These are phyloP conservation scores for Quiscalus mexicanus DNA, from an alignment of 2,113 vertebrate genomes.

Conservation along the genomic window DNA sequence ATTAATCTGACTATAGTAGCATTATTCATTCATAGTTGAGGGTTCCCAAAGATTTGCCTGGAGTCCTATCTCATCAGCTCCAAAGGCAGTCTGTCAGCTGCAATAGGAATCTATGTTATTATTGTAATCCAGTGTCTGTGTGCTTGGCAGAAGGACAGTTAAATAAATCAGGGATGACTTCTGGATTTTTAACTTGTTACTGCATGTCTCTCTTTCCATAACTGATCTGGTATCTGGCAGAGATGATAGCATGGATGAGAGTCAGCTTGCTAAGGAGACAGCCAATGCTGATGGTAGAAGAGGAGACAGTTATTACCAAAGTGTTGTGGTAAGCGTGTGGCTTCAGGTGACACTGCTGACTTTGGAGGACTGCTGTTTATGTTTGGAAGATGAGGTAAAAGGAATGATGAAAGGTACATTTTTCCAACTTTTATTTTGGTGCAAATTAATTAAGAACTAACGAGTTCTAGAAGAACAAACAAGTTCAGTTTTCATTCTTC, in stretches of 20 bases:
- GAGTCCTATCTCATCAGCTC: background rate
- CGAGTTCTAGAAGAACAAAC: background rate
- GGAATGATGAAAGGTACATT: background rate
- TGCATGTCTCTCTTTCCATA: background rate
- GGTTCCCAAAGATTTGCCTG: background rate
- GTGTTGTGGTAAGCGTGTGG: background rate
- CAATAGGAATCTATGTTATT: background rate
- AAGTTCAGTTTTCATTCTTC: background rate
- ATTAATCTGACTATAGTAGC: background rate
- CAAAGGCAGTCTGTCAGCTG: background rate
- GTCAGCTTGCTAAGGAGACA: background rate
- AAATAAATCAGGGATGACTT: background rate
- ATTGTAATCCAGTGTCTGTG: background rate
- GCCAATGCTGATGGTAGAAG: background rate
- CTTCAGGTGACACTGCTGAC: background rate
- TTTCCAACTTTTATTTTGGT: background rate
- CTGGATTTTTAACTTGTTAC: background rate
- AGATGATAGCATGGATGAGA: background rate
- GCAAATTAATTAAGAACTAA: background rate
- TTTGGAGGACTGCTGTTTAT: background rate
- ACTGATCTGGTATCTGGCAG: background rate
- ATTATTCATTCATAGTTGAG: background rate
- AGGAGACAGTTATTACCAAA: background rate
- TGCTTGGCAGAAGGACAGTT: background rate
- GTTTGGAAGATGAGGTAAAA: background rate